These are phyloP conservation scores for Sciaenops ocellatus DNA, from an alignment of 2,797 vertebrate genomes.

Conservation along the genomic window DNA sequence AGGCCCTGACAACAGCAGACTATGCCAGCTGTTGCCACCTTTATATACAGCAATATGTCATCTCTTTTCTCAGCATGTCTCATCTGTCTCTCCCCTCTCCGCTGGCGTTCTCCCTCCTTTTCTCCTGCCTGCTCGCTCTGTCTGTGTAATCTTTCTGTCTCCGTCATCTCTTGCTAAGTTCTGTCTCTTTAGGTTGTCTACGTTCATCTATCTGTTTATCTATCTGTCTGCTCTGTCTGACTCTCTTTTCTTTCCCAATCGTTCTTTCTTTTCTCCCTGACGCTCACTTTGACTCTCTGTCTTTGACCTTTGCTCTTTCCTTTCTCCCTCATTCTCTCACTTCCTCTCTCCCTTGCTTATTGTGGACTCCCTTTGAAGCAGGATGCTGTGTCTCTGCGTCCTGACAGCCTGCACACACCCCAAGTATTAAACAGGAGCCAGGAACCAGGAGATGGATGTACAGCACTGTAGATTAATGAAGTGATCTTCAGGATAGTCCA, in stretches of 20 bases:
- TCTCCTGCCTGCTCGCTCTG: constrained; percentile 5
- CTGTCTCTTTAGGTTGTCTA: constrained; percentile 50
- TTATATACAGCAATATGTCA: constrained; percentile 70
- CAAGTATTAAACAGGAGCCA: constrained; percentile 47
- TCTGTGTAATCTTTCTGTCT: constrained; percentile 51
- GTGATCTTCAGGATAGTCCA: constrained; percentile 49
- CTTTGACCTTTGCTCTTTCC: constrained; percentile 45
- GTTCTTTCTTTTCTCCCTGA: not conserved
- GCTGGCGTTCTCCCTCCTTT: not conserved
- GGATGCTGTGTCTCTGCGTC: not conserved
- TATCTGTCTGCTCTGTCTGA: constrained; percentile 35
- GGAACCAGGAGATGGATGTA: constrained; percentile 48
- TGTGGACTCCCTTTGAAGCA: constrained; percentile 13
- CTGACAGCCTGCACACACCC: constrained; percentile 31
- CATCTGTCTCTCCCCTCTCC: constrained; percentile 46
- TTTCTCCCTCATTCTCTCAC: not conserved
- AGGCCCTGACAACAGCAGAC: constrained; percentile 68
- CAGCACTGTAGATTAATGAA: constrained; percentile 57
- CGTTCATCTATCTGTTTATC: constrained; percentile 52
- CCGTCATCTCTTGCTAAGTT: constrained; percentile 53
- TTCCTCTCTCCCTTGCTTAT: not conserved
- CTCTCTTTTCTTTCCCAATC: not conserved
- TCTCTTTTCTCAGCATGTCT: constrained; percentile 60
- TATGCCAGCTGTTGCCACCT: constrained; percentile 75
- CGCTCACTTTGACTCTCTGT: not conserved